Evolutionary conservation across 2,888 invertebrate genomes (phyloP).

Genomic region (Crematogaster levior): DNA sequence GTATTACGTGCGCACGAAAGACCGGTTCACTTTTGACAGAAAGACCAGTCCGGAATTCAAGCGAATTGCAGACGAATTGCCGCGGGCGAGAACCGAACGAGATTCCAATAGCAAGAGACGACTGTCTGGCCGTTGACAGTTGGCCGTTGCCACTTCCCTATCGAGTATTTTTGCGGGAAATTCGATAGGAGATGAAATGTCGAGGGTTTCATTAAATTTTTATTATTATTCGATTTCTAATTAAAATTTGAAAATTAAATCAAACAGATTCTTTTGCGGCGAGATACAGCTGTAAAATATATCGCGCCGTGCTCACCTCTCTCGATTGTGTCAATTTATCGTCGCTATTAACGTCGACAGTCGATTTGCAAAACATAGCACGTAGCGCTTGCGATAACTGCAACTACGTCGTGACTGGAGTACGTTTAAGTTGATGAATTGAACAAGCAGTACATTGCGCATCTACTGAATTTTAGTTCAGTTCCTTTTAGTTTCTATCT

Average conservation of each 20-base stretch:
- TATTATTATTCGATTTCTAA: not conserved
- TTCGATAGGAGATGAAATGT: not conserved
- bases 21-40: slow-evolving; percentile 68
- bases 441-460: not conserved
- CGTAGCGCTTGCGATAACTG: slow-evolving; percentile 37
- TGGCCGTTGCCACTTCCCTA: not conserved
- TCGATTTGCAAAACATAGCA: slow-evolving; percentile 15
- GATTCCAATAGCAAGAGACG: slow-evolving; percentile 23
- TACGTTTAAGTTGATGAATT: slow-evolving; percentile 17
- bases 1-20: slow-evolving; percentile 67
- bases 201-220: not conserved
- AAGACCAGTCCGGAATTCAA: slow-evolving; percentile 64
- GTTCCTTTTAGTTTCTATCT: not conserved
- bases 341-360: not conserved
- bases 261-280: not conserved
- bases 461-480: not conserved
- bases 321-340: not conserved
- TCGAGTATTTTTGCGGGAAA: not conserved
- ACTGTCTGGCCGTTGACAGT: not conserved
- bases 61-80: slow-evolving; percentile 51
- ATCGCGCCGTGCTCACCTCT: not conserved
- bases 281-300: not conserved
- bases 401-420: slow-evolving; percentile 15
- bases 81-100: slow-evolving; percentile 14
- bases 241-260: not conserved